phyloP scores from a whole-genome alignment of 2,113 vertebrate genomes.

The Laticauda laticaudata region DNA sequence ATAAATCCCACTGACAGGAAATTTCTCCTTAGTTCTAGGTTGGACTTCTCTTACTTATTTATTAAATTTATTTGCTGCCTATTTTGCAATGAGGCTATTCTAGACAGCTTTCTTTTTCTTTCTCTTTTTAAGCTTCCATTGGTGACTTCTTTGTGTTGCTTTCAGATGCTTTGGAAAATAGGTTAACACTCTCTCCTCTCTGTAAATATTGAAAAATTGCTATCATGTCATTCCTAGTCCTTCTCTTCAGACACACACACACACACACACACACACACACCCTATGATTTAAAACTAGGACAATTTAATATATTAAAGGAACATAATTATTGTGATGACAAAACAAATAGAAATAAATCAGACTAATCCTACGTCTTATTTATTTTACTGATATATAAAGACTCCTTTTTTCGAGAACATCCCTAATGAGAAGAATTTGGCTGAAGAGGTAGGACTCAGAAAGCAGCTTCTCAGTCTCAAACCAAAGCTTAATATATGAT shows the following conservation, averaged over 20 bases:
- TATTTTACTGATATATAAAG: neutral
- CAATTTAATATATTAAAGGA: neutral
- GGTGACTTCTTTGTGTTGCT: neutral
- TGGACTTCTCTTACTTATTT: neutral
- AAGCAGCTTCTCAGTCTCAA: fast-evolving
- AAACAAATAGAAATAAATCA: neutral
- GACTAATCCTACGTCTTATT: neutral
- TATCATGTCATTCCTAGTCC: neutral
- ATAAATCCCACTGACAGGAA: neutral
- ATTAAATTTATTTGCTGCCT: neutral
- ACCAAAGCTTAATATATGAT: fast-evolving
- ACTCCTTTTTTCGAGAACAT: neutral
- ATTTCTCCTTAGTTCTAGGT: neutral
- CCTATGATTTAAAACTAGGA: neutral
- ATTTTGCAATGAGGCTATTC: neutral
- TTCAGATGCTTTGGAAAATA: neutral
- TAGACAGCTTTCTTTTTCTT: neutral
- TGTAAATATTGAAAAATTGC: neutral
- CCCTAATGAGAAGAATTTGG: neutral
- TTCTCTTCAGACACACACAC: neutral
- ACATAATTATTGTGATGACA: neutral
- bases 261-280: neutral
- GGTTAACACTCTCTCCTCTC: neutral
- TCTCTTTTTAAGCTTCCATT: neutral
- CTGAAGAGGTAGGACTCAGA: neutral